Evolutionary conservation across 53 echinoderm and acorn worm species (phyloP).

Genomic region (Astropecten irregularis): DNA sequence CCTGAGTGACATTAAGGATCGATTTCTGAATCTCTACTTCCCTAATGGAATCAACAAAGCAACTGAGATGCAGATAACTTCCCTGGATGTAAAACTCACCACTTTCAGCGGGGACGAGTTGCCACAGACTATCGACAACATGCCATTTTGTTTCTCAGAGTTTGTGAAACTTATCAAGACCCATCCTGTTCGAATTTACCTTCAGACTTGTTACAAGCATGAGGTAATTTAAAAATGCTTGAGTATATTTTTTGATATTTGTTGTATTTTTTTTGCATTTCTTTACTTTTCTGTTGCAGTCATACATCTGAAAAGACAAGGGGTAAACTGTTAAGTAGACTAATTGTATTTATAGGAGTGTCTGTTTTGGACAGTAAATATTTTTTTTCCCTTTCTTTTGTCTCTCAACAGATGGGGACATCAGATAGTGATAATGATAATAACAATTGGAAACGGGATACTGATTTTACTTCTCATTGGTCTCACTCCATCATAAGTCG

Average conservation of each 20-base stretch:
- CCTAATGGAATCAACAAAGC: slow-evolving; percentile 34
- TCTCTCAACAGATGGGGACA: not conserved
- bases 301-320: slow-evolving; percentile 2
- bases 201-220: slow-evolving; percentile 15
- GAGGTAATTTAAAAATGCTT: slow-evolving; percentile 22
- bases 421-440: not conserved
- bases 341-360: not conserved
- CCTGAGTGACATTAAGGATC: not conserved
- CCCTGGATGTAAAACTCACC: slow-evolving; percentile 12
- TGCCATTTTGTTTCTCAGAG: slow-evolving; percentile 1
- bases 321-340: slow-evolving; percentile 5
- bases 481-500: too few relatives aligned
- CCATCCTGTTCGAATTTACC: slow-evolving; percentile 11
- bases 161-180: slow-evolving; percentile 17
- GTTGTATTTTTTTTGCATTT: not conserved
- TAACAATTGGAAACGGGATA: too few relatives aligned
- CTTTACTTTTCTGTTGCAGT: slow-evolving; percentile 10
- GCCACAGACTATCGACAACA: not conserved
- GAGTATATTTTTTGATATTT: slow-evolving; percentile 2
- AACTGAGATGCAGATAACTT: slow-evolving; percentile 2
- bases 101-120: slow-evolving; percentile 26
- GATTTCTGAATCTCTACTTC: slow-evolving; percentile 15
- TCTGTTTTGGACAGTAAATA: not conserved
- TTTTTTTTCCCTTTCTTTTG: not conserved
- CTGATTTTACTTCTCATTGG: too few relatives aligned